Base-by-base conservation (phyloP, 2,888 invertebrate genomes). In the Arrhopalites spinosus region DNA sequence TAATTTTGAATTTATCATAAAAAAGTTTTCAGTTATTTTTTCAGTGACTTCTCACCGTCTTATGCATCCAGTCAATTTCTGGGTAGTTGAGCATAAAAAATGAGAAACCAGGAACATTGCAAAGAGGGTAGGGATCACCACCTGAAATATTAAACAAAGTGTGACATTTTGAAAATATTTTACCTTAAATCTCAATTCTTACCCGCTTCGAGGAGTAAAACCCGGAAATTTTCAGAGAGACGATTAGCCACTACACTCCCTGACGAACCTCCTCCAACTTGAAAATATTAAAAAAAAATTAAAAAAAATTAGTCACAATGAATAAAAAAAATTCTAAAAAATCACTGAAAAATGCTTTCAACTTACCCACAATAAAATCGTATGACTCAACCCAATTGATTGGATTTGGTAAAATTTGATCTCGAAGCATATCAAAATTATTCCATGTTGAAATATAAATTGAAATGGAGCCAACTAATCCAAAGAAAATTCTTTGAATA, bases 311-410 rank as follows among this genome's bases (percentile, higher is more conserved):
- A n/a, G n/a, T 13, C 5, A 20, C 15, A 23, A 23, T 25, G 59
- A 27, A 61, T 3, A 15, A 61, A 20, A 61, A 27, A 11, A 61
- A 61, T n/a, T 13, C 8, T 20, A 8, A 56, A 20, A n/a, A n/a
- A n/a, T n/a, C n/a, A n/a, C n/a, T n/a, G n/a, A 45, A 11, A 45
- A 45, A 45, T 45, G 47, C 47, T 45, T 36, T 36, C 36, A 36
- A 36, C 77, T 47, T 61, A 81, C 81, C 79, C 23, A 81, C 77
- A 25, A 81, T 78, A 30, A 81, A 81, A 50, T 81, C 81, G 47
- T 79, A 81, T 23, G 80, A 77, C 50, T 80, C 78, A 15, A 75
- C 71, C 2, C 25, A 2, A 72, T 72, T 74, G 2, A 56, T 56
- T 8, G 64, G 69, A 73, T 43, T 70, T 71, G 66, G 73, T 64